phyloP scores from a whole-genome alignment of 2,113 vertebrate species.

The Garra rufa region DNA sequence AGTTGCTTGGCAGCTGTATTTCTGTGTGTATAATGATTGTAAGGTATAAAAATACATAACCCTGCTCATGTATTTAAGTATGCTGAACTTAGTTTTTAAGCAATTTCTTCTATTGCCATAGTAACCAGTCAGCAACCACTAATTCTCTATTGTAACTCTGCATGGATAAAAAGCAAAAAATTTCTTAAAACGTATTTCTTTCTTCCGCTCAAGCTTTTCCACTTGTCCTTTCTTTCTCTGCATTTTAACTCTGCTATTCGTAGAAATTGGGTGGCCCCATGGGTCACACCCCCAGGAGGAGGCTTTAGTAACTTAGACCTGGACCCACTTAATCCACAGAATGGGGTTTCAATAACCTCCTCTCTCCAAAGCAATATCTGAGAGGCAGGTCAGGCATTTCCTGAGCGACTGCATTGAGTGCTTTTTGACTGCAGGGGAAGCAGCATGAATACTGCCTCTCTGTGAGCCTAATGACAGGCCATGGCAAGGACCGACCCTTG shows the following conservation, averaged over 20 bases:
- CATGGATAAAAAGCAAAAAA: background rate
- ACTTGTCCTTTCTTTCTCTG: conserved; percentile 8
- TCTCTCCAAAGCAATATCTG: conserved; percentile 40
- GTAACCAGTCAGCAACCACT: background rate
- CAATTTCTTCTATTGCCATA: background rate
- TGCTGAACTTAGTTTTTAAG: background rate
- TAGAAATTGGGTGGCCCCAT: conserved; percentile 33
- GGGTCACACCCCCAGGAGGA: conserved; percentile 29
- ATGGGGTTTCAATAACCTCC: conserved; percentile 39
- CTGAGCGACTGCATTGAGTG: conserved; percentile 32
- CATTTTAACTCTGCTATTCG: conserved; percentile 4
- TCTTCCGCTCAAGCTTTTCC: background rate
- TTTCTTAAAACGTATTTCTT: background rate
- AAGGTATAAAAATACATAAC: background rate
- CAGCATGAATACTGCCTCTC: conserved; percentile 35
- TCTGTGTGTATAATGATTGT: background rate
- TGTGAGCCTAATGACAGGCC: conserved; percentile 49
- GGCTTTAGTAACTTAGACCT: conserved; percentile 38
- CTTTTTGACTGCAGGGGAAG: conserved; percentile 33
- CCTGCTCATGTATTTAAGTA: background rate
- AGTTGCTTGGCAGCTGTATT: background rate
- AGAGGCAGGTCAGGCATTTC: conserved; percentile 37
- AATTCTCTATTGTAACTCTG: background rate
- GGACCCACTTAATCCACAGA: conserved; percentile 44
- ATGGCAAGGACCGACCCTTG: background rate